Evolutionary conservation across 2,888 invertebrate genomes (phyloP).

Genomic region (Synanthedon tipuliformis): DNA sequence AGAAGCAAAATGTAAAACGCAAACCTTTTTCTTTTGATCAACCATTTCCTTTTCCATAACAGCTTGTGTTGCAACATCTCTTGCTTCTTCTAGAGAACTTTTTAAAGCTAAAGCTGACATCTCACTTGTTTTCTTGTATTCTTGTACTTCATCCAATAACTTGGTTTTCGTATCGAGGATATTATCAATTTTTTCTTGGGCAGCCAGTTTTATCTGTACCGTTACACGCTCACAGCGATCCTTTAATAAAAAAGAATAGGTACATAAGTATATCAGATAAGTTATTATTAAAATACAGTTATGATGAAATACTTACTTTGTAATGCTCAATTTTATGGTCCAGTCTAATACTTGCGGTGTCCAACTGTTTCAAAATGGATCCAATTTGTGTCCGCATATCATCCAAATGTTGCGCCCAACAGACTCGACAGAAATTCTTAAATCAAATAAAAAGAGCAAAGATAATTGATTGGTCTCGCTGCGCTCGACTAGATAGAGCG

Average conservation of each 20-base stretch:
- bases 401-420: conserved; percentile 71
- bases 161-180: conserved; percentile 52
- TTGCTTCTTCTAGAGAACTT: conserved; percentile 51
- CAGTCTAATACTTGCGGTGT: conserved; percentile 60
- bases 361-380: conserved; percentile 67
- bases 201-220: conserved; percentile 61
- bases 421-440: conserved; percentile 71
- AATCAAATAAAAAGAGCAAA: background rate
- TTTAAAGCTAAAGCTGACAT: conserved; percentile 56
- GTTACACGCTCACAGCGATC: conserved; percentile 65
- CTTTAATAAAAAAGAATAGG: conserved; percentile 25
- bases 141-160: conserved; percentile 47
- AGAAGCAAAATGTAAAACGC: no score
- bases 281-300: background rate
- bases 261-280: no score
- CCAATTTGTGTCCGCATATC: conserved; percentile 70
- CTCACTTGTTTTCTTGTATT: conserved; percentile 52
- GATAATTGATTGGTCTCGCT: no score
- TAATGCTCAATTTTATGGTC: conserved; percentile 69
- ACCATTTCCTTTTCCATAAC: conserved; percentile 35
- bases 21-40: conserved; percentile 55
- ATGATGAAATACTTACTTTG: conserved; percentile 35
- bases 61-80: conserved; percentile 41
- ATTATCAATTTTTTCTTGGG: conserved; percentile 63
- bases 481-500: no score